Conservation (phyloP, 2,888 invertebrate genomes). For the Pterostichus niger region DNA sequence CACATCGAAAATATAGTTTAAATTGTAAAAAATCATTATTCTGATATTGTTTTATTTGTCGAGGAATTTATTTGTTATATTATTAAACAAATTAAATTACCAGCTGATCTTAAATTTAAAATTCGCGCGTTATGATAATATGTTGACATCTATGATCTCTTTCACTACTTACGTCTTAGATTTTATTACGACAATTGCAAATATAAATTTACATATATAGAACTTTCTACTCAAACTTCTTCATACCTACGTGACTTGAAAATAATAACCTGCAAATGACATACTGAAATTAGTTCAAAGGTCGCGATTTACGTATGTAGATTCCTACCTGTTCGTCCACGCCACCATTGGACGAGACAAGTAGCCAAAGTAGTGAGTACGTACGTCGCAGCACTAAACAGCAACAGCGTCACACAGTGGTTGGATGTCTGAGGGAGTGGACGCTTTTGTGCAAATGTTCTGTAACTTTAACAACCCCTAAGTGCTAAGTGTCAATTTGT, state of each 20-base stretch:
- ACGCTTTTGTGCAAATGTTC: conserved; percentile 56
- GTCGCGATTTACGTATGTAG: conserved; percentile 38
- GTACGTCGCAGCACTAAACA: conserved; percentile 1
- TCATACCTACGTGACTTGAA: conserved; percentile 55
- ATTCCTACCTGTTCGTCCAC: conserved; percentile 33
- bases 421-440: conserved; percentile 50
- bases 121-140: not conserved
- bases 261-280: conserved; percentile 18
- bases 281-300: conserved; percentile 57
- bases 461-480: conserved; percentile 34
- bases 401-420: conserved; percentile 36
- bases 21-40: too few relatives aligned
- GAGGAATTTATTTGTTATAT: too few relatives aligned
- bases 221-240: not conserved
- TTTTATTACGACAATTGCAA: conserved; percentile 14
- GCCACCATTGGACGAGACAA: conserved; percentile 1
- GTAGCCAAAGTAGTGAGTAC: not conserved
- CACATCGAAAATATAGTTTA: too few relatives aligned
- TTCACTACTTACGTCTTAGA: not conserved
- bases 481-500: conserved; percentile 55
- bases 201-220: not conserved
- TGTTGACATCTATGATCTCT: conserved; percentile 14
- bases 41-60: too few relatives aligned
- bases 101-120: not conserved
- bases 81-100: too few relatives aligned